A percentile compares a stretch with the other conserved stretches of the same genome.
These are phyloP conservation scores for Tetragonula carbonaria DNA, from an alignment of 2,888 invertebrate species.

Conservation along the genomic window DNA sequence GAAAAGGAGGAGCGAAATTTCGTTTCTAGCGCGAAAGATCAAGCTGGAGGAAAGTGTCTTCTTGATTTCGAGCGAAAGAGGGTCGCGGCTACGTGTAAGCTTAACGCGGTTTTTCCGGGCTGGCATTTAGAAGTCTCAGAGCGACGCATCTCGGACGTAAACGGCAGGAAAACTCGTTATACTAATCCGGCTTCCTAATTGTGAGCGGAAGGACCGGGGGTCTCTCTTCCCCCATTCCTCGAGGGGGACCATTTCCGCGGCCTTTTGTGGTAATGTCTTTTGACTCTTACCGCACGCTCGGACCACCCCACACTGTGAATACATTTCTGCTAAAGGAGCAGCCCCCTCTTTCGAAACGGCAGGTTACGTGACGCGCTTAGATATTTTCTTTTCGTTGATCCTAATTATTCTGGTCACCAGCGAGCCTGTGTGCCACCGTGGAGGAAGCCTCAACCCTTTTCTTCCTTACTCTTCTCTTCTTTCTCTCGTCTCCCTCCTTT, in stretches of 20 bases:
- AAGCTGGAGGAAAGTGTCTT: conserved; percentile 1
- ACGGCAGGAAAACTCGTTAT: conserved; percentile 65
- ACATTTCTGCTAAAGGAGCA: conserved; percentile 29
- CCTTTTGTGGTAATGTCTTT: conserved; percentile 67
- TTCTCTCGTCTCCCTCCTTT: background rate
- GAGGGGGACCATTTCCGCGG: conserved; percentile 45
- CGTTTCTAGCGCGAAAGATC: background rate
- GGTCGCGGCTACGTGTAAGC: background rate
- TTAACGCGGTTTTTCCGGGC: conserved; percentile 18
- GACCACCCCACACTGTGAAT: conserved; percentile 66
- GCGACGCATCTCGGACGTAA: conserved; percentile 41
- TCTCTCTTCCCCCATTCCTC: conserved; percentile 31
- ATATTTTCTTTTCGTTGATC: conserved; percentile 67
- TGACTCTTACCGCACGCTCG: conserved; percentile 65
- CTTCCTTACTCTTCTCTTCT: background rate
- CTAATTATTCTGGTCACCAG: conserved; percentile 69
- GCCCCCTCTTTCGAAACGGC: conserved; percentile 55
- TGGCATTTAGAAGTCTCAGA: conserved; percentile 36
- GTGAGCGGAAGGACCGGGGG: conserved; percentile 57
- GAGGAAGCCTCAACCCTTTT: conserved; percentile 15
- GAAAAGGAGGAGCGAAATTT: background rate
- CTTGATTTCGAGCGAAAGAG: background rate
- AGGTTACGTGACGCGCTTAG: conserved; percentile 71
- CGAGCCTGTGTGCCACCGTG: conserved; percentile 3
- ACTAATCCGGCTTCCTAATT: conserved; percentile 71